Conservation (phyloP, 2,113 vertebrate genomes). For the Antechinus stuartii region DNA sequence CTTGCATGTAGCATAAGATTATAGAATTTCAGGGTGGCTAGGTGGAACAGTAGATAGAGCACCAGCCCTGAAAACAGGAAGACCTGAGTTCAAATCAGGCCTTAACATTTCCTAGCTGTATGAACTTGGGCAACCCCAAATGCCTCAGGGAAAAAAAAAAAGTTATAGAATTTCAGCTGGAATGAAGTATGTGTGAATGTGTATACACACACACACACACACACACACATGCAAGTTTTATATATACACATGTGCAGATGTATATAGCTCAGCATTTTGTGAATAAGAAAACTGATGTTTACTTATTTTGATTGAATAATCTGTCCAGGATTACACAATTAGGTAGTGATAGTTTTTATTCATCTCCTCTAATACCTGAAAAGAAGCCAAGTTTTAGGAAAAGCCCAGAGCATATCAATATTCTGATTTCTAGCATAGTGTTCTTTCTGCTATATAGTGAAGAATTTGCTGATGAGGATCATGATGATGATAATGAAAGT, state of each 20-base stretch:
- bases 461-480: background rate
- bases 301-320: background rate
- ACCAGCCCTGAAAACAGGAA: too few species aligned
- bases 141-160: too few species aligned
- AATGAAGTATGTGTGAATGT: background rate
- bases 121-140: too few species aligned
- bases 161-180: background rate
- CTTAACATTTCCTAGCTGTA: too few species aligned
- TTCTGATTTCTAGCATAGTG: background rate
- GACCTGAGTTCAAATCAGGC: too few species aligned
- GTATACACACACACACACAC: too few species aligned
- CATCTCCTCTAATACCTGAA: background rate
- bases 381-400: background rate
- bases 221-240: background rate
- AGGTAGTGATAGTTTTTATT: background rate
- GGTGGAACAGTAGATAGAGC: too few species aligned
- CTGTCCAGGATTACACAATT: background rate
- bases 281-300: background rate
- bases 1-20: background rate
- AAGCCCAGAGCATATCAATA: too few species aligned
- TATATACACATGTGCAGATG: background rate
- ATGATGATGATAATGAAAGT: background rate
- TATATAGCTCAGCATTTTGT: background rate
- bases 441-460: background rate
- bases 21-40: background rate